Evolutionary conservation across 1,140 invertebrate genomes (phyloP).

Genomic region (Bombus sylvicola): DNA sequence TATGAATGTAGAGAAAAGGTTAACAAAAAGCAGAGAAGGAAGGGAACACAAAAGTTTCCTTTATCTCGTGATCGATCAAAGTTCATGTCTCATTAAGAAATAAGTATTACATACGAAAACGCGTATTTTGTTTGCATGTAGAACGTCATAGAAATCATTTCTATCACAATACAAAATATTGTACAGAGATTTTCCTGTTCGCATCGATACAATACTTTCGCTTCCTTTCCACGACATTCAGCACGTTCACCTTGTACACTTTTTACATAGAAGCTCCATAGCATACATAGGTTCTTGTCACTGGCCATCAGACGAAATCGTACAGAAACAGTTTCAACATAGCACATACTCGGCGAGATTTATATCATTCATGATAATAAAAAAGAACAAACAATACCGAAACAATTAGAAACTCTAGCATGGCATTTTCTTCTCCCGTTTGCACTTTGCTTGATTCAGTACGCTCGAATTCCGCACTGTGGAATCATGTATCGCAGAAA

Average conservation of each 20-base stretch:
- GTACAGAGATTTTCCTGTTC: neutral
- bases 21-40: neutral
- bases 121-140: neutral
- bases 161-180: neutral
- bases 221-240: neutral
- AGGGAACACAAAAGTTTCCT: neutral
- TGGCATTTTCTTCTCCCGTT: neutral
- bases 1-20: neutral
- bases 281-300: slow-evolving; percentile 7
- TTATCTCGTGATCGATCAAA: neutral
- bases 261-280: neutral
- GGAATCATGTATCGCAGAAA: neutral
- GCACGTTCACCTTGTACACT: neutral
- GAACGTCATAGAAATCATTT: slow-evolving; percentile 7
- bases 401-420: slow-evolving; percentile 4
- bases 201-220: neutral
- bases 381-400: neutral
- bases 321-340: slow-evolving; percentile 1
- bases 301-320: slow-evolving; percentile 22
- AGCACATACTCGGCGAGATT: neutral
- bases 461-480: too few relatives aligned
- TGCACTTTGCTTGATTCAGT: slow-evolving; percentile 1
- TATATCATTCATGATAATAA: neutral
- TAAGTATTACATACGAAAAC: slow-evolving; percentile 2
- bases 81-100: neutral